Conservation (phyloP, 2,113 vertebrate species). For the Platycercus adscitus region DNA sequence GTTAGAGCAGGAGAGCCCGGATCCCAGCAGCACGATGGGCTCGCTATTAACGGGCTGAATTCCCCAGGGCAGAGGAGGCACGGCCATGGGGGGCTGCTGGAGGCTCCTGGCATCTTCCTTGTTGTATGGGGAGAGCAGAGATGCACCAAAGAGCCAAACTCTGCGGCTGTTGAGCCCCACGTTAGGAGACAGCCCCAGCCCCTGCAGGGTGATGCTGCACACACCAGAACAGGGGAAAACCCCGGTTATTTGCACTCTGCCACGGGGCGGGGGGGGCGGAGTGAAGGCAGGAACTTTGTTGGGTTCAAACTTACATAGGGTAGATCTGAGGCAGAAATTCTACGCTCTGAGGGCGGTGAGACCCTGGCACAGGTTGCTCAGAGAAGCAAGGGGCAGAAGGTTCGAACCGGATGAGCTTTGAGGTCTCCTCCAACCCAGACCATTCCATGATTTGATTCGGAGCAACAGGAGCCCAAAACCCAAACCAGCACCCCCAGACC, state of each 20-base stretch:
- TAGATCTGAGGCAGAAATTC: background rate
- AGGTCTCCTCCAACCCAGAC: background rate
- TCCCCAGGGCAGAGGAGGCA: background rate
- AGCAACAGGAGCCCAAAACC: background rate
- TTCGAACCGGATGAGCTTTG: background rate
- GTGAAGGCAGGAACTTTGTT: background rate
- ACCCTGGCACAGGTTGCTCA: background rate
- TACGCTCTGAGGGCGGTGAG: background rate
- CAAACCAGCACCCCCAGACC: background rate
- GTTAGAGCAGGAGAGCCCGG: background rate
- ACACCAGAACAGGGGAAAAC: background rate
- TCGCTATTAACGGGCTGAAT: background rate
- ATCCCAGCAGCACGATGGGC: background rate
- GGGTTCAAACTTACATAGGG: background rate
- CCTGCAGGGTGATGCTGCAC: fast-evolving
- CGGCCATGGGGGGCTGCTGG: fast-evolving
- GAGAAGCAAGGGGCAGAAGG: background rate
- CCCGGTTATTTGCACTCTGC: background rate
- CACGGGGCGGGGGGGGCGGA: background rate
- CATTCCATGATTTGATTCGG: background rate
- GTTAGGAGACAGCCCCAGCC: background rate
- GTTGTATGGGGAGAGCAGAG: background rate
- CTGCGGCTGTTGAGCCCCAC: fast-evolving
- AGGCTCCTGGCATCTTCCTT: fast-evolving
- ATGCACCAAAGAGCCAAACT: fast-evolving